Evolutionary conservation across 1,140 invertebrate species (phyloP), one percentile per base, ranked within the genome.

Genomic region (Drosophila tristis): DNA sequence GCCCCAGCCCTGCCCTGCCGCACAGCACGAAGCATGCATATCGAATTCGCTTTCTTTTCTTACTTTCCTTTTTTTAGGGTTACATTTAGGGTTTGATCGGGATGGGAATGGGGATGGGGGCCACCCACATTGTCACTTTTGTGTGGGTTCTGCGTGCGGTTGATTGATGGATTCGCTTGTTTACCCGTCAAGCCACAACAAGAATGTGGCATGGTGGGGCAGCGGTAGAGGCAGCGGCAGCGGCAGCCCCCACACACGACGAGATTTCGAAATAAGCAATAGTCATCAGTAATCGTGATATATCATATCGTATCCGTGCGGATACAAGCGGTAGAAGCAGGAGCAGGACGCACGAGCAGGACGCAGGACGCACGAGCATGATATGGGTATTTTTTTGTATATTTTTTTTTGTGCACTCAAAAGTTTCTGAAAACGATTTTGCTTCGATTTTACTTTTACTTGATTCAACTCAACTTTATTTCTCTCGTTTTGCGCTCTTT

Each of bases 131-230:
- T 82, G 79, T 82, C 79, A 84, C 79, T 84, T 87, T 87, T 87
- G 78, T 78, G 81, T 74, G 78, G 66, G 73, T 62, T 81, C 58
- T 81, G 77, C 67, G 78, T 81, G 78, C 77, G 76, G 63, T 78
- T 86, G 81, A 86, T 86, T 86, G 82, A 86, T 86, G 82, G 74
- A 87, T 86, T 87, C 74, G 68, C 82, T 78, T 87, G 78, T 86
- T 86, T 86, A 68, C 82, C 78, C 78, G 65, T 82, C 78, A 78
- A 63, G 51, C 82, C 66, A 73, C 74, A 74, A 85, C 81, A 85
- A 66, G 80, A 50, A 64, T 56, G 68, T 53, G 35, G 35, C 11
- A 4, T 39, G 11, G 16, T 16, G 16, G 16, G 16, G 16, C 16
- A 16, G 16, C 16, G 16, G 16, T 1, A 16, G 16, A 0, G 16